These are phyloP conservation scores for Archips xylosteana DNA, from an alignment of 2,888 invertebrate species.

Conservation along the genomic window DNA sequence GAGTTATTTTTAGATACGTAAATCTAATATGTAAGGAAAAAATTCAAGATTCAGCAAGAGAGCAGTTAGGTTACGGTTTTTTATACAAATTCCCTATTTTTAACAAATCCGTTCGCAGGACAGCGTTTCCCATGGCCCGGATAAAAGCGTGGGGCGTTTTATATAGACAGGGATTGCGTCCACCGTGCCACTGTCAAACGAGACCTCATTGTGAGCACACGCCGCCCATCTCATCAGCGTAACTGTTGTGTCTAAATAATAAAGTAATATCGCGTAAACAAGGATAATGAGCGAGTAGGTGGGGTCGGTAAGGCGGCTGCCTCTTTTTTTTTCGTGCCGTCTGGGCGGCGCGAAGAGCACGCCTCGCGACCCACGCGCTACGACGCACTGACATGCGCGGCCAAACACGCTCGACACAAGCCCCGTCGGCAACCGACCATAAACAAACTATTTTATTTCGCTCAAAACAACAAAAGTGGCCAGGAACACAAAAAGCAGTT, in stretches of 20 bases:
- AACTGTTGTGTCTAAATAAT: constrained; percentile 75
- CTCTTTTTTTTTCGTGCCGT: constrained; percentile 78
- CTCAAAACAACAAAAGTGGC: constrained; percentile 59
- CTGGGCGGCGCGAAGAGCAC: constrained; percentile 80
- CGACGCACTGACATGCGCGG: constrained; percentile 70
- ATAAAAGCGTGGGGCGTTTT: constrained; percentile 80
- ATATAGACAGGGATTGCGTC: constrained; percentile 77
- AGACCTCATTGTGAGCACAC: constrained; percentile 78
- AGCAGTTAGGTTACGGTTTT: not conserved
- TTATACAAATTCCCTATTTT: constrained; percentile 19
- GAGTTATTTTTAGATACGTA: too few species aligned
- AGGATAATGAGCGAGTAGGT: constrained; percentile 83
- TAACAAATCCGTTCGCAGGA: constrained; percentile 46
- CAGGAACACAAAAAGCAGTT: constrained; percentile 49
- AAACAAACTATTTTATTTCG: constrained; percentile 53
- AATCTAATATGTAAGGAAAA: too few species aligned
- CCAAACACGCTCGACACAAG: constrained; percentile 66
- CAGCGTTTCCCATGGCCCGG: constrained; percentile 71
- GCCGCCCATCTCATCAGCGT: constrained; percentile 64
- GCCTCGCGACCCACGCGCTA: constrained; percentile 78
- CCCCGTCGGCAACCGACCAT: constrained; percentile 74
- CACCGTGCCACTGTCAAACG: constrained; percentile 79
- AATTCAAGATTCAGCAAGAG: too few species aligned
- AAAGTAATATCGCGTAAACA: constrained; percentile 78
- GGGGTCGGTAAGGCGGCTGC: constrained; percentile 70